Evolutionary conservation across 2,888 invertebrate species (phyloP).

Genomic region (Thymelicus sylvestris): DNA sequence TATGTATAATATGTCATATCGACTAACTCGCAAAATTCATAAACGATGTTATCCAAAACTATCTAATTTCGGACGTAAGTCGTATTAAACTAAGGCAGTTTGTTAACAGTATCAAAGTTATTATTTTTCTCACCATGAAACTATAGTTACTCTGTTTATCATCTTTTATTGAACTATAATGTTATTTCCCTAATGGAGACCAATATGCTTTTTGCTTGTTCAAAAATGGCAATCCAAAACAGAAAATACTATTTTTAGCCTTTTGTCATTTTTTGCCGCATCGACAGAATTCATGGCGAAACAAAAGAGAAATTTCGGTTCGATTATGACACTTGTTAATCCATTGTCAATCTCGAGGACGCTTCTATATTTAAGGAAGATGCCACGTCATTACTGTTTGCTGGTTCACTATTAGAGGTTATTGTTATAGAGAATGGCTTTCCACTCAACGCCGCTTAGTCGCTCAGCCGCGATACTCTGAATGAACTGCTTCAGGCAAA

Average conservation of each 20-base stretch:
- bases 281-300: conserved; percentile 3
- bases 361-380: conserved; percentile 18
- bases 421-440: conserved; percentile 16
- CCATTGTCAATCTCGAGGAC: conserved; percentile 8
- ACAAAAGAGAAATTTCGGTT: conserved; percentile 9
- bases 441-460: conserved; percentile 9
- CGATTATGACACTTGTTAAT: conserved; percentile 12
- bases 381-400: conserved; percentile 1
- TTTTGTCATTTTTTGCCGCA: conserved; percentile 3
- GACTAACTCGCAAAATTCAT: too few species aligned
- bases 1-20: too few species aligned
- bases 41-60: too few species aligned
- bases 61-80: too few species aligned
- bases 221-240: neutral
- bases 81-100: too few species aligned
- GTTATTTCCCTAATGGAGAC: too few species aligned
- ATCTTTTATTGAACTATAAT: too few species aligned
- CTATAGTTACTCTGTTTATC: too few species aligned
- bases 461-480: neutral
- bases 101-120: too few species aligned
- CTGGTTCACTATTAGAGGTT: conserved; percentile 2
- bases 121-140: too few species aligned
- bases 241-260: neutral
- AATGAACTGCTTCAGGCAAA: conserved; percentile 8
- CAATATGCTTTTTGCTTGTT: too few species aligned